phyloP scores from a whole-genome alignment of 2,113 vertebrate genomes.

The Eurystomus gularis region DNA sequence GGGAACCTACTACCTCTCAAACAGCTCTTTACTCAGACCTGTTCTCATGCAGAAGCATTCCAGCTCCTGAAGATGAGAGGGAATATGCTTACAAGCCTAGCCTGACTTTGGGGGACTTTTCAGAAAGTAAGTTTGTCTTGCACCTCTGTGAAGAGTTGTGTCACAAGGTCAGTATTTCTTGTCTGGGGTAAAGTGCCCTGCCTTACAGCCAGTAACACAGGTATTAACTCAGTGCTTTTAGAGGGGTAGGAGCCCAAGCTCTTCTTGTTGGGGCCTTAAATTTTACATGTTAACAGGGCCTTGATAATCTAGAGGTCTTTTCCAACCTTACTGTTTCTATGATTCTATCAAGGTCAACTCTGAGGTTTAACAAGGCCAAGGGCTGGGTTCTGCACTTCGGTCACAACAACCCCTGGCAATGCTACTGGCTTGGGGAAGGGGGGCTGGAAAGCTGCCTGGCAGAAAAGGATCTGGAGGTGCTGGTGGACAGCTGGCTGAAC shows the following conservation, averaged over 20 bases:
- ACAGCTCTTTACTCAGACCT: fast-evolving
- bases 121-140: background rate
- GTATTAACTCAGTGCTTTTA: background rate
- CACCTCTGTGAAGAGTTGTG: background rate
- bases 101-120: background rate
- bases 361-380: too few species aligned
- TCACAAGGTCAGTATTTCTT: background rate
- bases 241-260: background rate
- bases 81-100: fast-evolving
- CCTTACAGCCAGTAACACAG: background rate
- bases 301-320: too few species aligned
- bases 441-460: too few species aligned
- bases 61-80: fast-evolving
- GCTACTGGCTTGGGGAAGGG: too few species aligned
- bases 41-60: background rate
- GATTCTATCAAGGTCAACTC: too few species aligned
- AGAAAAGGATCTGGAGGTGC: too few species aligned
- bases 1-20: background rate
- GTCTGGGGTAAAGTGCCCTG: too few species aligned
- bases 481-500: too few species aligned
- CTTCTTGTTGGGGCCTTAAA: background rate
- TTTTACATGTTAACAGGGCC: background rate
- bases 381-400: too few species aligned
- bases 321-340: too few species aligned
- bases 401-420: too few species aligned